Evolutionary conservation across 2,797 vertebrate genomes (phyloP).

Genomic region (Diplodus puntazzo): DNA sequence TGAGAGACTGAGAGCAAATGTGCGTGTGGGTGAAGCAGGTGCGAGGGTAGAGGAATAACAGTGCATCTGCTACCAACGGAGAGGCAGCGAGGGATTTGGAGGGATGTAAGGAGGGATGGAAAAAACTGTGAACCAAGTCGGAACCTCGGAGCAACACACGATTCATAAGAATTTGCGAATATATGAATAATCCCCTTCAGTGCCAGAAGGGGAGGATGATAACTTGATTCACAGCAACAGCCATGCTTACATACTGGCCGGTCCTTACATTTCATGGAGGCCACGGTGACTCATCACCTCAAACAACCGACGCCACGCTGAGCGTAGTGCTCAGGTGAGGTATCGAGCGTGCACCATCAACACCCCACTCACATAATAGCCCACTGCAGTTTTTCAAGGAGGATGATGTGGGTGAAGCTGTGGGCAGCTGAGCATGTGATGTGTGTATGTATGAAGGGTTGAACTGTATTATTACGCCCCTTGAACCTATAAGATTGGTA

Average conservation of each 20-base stretch:
- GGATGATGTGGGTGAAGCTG: conserved; percentile 40
- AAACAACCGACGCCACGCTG: conserved; percentile 32
- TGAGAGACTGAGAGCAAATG: conserved; percentile 70
- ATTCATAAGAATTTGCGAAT: conserved; percentile 48
- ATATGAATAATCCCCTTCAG: conserved; percentile 51
- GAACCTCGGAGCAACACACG: conserved; percentile 31
- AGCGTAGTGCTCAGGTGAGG: conserved; percentile 52
- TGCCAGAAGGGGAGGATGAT: conserved; percentile 22
- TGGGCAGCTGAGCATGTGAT: conserved; percentile 12
- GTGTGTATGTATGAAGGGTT: conserved; percentile 6
- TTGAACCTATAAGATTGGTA: not conserved
- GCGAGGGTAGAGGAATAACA: conserved; percentile 80
- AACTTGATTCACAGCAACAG: conserved; percentile 46
- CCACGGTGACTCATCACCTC: conserved; percentile 41
- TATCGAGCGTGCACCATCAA: conserved; percentile 20
- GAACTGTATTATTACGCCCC: not conserved
- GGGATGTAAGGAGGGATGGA: conserved; percentile 46
- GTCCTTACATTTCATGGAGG: conserved; percentile 20
- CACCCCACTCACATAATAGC: conserved; percentile 31
- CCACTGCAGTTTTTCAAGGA: conserved; percentile 26
- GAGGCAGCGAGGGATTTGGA: conserved; percentile 40
- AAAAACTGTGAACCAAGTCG: conserved; percentile 41
- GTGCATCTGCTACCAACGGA: conserved; percentile 71
- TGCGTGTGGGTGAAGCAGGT: conserved; percentile 79
- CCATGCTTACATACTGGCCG: not conserved